Evolutionary conservation across 1,140 invertebrate species (phyloP).

Genomic region (Araneus ventricosus): DNA sequence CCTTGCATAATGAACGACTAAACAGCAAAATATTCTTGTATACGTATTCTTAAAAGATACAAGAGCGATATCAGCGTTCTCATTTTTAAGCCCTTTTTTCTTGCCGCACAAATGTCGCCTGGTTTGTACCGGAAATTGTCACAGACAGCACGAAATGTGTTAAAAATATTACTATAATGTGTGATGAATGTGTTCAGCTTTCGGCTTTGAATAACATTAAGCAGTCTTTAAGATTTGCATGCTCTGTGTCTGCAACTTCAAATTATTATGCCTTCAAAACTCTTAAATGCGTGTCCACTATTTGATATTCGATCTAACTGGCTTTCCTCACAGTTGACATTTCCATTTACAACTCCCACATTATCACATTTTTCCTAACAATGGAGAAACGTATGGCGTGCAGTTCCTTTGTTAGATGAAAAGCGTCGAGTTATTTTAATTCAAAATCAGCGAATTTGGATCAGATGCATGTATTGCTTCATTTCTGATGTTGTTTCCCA

Average conservation of each 20-base stretch:
- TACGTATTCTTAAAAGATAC: too few relatives aligned
- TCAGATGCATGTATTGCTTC: too few relatives aligned
- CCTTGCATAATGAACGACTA: too few relatives aligned
- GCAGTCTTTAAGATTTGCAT: background rate
- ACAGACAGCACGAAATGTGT: too few relatives aligned
- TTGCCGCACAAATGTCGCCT: too few relatives aligned
- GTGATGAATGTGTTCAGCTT: background rate
- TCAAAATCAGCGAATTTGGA: too few relatives aligned
- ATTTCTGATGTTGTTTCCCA: too few relatives aligned
- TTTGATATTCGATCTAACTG: background rate
- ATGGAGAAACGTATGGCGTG: background rate
- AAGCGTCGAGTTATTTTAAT: background rate
- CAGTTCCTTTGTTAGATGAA: background rate
- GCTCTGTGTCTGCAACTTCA: background rate
- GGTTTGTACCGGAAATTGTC: too few relatives aligned
- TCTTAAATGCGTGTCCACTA: background rate
- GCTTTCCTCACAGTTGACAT: background rate
- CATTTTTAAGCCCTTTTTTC: too few relatives aligned
- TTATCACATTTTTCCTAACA: background rate
- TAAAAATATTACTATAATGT: background rate
- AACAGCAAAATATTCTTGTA: too few relatives aligned
- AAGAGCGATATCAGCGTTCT: too few relatives aligned
- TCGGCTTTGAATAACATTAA: background rate
- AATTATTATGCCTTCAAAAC: background rate
- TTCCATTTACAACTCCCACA: background rate